Percentiles rank a stretch among this genome's conserved stretches.
Evolutionary conservation across 2,888 invertebrate species (phyloP).

Genomic region (Nesidiocoris tenuis): DNA sequence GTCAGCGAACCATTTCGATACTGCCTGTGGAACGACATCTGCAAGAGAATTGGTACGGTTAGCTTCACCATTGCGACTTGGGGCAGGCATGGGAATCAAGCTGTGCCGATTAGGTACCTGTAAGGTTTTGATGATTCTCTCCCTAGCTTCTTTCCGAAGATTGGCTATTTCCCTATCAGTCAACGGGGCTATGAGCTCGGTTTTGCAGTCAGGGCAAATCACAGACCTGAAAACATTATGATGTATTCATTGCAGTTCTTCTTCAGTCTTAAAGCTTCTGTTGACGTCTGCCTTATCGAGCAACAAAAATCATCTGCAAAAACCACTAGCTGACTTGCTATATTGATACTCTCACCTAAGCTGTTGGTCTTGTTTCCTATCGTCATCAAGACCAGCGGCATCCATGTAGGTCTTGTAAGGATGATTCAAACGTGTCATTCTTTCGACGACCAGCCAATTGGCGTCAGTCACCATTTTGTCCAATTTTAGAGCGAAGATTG

Average conservation of each 20-base stretch:
- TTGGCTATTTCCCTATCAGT: slow-evolving; percentile 27
- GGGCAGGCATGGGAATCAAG: too few relatives aligned
- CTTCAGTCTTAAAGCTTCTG: too few relatives aligned
- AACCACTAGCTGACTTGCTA: too few relatives aligned
- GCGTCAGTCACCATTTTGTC: slow-evolving; percentile 41
- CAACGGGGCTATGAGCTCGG: slow-evolving; percentile 18
- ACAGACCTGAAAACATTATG: slow-evolving; percentile 25
- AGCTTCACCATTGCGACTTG: too few relatives aligned
- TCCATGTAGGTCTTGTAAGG: slow-evolving; percentile 13
- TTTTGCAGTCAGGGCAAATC: slow-evolving; percentile 33
- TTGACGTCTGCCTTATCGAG: too few relatives aligned
- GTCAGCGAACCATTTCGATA: slow-evolving; percentile 26
- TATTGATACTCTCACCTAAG: slow-evolving; percentile 8
- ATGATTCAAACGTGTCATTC: slow-evolving; percentile 24
- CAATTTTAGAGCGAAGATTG: slow-evolving; percentile 41
- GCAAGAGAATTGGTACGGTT: too few relatives aligned
- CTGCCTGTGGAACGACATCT: slow-evolving; percentile 32
- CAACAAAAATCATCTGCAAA: too few relatives aligned
- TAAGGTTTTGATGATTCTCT: slow-evolving; percentile 28
- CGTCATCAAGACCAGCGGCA: not conserved
- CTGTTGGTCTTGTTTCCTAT: slow-evolving; percentile 10
- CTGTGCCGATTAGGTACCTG: too few relatives aligned
- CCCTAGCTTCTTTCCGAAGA: slow-evolving; percentile 21
- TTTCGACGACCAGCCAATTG: slow-evolving; percentile 38
- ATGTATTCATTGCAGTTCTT: too few relatives aligned